Conservation (phyloP, 2,113 vertebrate species). For the human (Homo sapiens) region GRCh38 chr6:53736501-53737000, state of each 20-base stretch:
- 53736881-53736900: neutral
- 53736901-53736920: neutral
- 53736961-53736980: conserved; percentile 49
- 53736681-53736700: conserved; percentile 40
- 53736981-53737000: neutral
- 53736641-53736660: neutral
- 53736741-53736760: neutral
- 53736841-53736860: neutral
- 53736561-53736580: neutral
- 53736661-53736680: conserved; percentile 18
- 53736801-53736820: neutral
- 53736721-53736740: neutral
- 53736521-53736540: neutral
- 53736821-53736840: neutral
- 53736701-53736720: neutral
- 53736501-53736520: neutral
- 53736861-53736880: neutral
- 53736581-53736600: neutral
- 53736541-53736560: neutral
- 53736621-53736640: neutral
- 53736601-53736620: neutral
- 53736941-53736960: neutral
- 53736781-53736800: neutral
- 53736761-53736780: neutral
- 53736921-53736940: neutral